Evolutionary conservation across 2,797 vertebrate species (phyloP).

Genomic region (Sylvia borin): DNA sequence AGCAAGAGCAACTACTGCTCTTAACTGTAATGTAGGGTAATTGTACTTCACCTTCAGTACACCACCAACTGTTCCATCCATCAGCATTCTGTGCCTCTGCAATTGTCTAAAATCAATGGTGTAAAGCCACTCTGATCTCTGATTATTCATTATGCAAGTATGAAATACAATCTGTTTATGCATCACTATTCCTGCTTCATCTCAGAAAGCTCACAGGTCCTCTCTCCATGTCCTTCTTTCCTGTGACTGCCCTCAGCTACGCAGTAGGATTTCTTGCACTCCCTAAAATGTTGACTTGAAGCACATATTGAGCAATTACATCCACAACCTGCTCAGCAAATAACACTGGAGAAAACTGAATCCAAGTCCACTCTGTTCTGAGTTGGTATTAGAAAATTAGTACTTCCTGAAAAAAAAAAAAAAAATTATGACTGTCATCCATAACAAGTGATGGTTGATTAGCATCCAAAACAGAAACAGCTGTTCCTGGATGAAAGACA

Average conservation of each 20-base stretch:
- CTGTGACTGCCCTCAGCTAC: neutral
- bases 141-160: neutral
- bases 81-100: neutral
- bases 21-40: neutral
- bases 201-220: neutral
- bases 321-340: neutral
- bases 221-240: neutral
- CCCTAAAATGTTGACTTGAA: neutral
- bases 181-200: neutral
- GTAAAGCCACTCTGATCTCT: neutral
- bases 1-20: neutral
- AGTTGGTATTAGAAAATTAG: neutral
- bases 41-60: neutral
- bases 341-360: neutral
- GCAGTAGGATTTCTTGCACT: neutral
- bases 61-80: fast-evolving
- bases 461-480: neutral
- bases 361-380: neutral
- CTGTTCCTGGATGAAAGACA: neutral
- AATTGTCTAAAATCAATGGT: neutral
- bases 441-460: neutral
- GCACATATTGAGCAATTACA: neutral
- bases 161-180: neutral
- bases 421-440: neutral
- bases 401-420: neutral